Evolutionary conservation across 2,888 invertebrate species (phyloP), one percentile per base, ranked within the genome.

Genomic region (Siphonodentalium dalli): DNA sequence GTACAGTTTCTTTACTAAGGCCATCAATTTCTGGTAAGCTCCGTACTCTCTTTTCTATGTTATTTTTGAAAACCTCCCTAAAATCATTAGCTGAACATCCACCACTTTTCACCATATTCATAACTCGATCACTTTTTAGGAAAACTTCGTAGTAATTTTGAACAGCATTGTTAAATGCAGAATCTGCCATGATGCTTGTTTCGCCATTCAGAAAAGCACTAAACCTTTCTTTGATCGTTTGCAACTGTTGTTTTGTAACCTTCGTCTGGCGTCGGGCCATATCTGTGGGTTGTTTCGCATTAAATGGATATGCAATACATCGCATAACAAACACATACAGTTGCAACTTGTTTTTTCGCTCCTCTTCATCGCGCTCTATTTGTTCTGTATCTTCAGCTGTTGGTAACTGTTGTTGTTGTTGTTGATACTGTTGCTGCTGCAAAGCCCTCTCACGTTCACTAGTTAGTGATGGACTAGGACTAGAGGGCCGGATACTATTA

Each of bases 11-110:
- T 85, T 99, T 99, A 85, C 95, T 97, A 71, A 99, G 85, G 65
- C 99, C 99, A 84, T 99, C 98, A 80, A 99, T 98, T 87, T 99
- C 98, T 65, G 99, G 99, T 78, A 99, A 87, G 78, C 94, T 95
- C 84, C 94, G 75, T 15, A 97, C 95, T 83, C 98, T 87, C 85
- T 98, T 98, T 84, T 99, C 98, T 78, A 99, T 95, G 84, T 98
- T 98, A 83, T 94, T 95, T 82, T 94, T 89, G 83, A 93, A 93
- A 53, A 99, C 97, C 86, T 99, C 99, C 68, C 98, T 88, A 85
- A 99, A 98, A 86, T 99, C 99, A 83, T 96, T 91, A 74, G 95
- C 94, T 40, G 97, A 96, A 83, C 97, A 98, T 63, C 96, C 98
- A 34, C 99, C 99, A 48, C 96, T 93, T 75, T 91, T 90, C 45